phyloP scores from a whole-genome alignment of 2,888 invertebrate genomes.

The Chrysolina oricalcia region DNA sequence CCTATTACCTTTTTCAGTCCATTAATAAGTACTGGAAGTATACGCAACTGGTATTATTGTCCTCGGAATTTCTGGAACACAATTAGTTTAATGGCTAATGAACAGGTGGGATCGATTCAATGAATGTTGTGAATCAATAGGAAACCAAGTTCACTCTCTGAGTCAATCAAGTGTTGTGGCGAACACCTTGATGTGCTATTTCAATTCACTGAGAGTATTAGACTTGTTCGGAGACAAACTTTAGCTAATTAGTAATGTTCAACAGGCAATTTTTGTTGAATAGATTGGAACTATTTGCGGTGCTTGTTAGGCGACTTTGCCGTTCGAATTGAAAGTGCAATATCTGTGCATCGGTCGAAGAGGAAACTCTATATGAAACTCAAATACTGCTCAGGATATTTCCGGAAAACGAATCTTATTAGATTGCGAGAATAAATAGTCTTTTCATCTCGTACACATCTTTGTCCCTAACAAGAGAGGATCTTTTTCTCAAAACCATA shows the following conservation, averaged over 20 bases:
- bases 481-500: slow-evolving; percentile 15
- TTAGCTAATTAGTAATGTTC: slow-evolving; percentile 19
- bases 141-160: neutral
- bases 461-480: neutral
- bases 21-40: no score
- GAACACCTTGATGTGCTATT: slow-evolving; percentile 1
- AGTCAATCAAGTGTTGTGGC: slow-evolving; percentile 14
- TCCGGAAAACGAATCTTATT: neutral
- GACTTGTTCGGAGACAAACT: slow-evolving; percentile 22
- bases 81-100: no score
- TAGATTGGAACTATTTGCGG: slow-evolving; percentile 1
- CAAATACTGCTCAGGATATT: neutral
- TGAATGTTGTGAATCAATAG: neutral
- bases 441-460: slow-evolving; percentile 10
- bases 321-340: neutral
- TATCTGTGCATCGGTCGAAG: neutral
- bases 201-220: slow-evolving; percentile 7
- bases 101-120: neutral
- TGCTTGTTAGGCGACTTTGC: slow-evolving; percentile 11
- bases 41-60: no score
- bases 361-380: slow-evolving; percentile 6
- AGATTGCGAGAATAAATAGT: slow-evolving; percentile 4
- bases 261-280: slow-evolving; percentile 10
- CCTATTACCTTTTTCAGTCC: no score
- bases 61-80: no score